Conservation (phyloP, 1,140 invertebrate species). For the Polyergus mexicanus region DNA sequence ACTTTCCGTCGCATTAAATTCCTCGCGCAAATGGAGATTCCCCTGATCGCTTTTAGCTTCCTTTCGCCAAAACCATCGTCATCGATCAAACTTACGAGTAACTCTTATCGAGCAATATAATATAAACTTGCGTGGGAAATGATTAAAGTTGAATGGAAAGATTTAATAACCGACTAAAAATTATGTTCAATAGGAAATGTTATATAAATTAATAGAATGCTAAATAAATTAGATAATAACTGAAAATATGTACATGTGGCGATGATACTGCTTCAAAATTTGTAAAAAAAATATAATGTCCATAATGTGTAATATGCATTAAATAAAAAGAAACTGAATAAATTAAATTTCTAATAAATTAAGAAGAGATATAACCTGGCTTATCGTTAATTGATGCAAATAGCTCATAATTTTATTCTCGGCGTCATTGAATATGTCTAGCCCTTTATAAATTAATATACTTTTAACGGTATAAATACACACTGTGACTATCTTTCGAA, state of each 20-base stretch:
- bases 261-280: background rate
- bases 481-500: background rate
- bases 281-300: background rate
- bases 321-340: background rate
- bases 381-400: background rate
- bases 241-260: background rate
- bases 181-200: background rate
- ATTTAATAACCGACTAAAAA: background rate
- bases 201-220: background rate
- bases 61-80: background rate
- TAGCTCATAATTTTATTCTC: background rate
- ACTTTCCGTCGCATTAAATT: slow-evolving; percentile 55
- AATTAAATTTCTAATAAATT: background rate
- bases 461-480: slow-evolving; percentile 1
- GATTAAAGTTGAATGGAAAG: background rate
- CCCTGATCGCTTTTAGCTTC: slow-evolving; percentile 16
- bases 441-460: background rate
- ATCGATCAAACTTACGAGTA: background rate
- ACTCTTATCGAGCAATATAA: slow-evolving; percentile 6
- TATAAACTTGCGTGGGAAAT: background rate
- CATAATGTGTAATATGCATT: background rate
- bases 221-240: background rate
- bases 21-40: background rate
- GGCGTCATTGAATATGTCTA: background rate
- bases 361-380: background rate